These are phyloP conservation scores for Dioctria linearis DNA, from an alignment of 2,888 invertebrate species.

Conservation along the genomic window DNA sequence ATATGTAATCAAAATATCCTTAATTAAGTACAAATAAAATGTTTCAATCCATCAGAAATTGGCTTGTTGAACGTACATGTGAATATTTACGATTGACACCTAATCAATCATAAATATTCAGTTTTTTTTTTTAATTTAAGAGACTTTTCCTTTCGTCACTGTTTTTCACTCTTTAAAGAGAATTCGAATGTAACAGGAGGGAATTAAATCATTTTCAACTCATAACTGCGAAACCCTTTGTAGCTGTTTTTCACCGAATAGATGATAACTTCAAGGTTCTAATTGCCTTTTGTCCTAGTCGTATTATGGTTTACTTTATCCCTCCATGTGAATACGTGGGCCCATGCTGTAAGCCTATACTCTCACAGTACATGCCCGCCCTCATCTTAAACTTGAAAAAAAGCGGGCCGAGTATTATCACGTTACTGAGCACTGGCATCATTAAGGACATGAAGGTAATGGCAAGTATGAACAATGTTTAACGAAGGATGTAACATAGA, in stretches of 20 bases:
- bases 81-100: too few species aligned
- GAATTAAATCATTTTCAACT: neutral
- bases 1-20: too few species aligned
- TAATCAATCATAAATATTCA: too few species aligned
- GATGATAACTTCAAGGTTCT: slow-evolving; percentile 30
- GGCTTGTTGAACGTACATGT: too few species aligned
- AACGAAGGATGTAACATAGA: slow-evolving; percentile 30
- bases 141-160: too few species aligned
- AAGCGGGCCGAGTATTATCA: neutral
- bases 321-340: slow-evolving; percentile 3
- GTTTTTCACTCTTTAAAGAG: too few species aligned
- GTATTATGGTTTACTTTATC: slow-evolving; percentile 31
- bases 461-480: slow-evolving; percentile 38
- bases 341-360: neutral
- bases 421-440: neutral
- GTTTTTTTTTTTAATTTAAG: too few species aligned
- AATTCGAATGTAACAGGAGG: too few species aligned
- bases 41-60: too few species aligned
- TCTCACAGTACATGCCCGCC: neutral
- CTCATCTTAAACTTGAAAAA: neutral
- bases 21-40: too few species aligned
- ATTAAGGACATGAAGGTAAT: slow-evolving; percentile 10
- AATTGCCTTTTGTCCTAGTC: slow-evolving; percentile 29
- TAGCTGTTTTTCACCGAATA: slow-evolving; percentile 4
- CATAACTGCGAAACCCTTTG: slow-evolving; percentile 13